Conservation (phyloP, 2,113 vertebrate genomes). For the Cygnus buccinator region DNA sequence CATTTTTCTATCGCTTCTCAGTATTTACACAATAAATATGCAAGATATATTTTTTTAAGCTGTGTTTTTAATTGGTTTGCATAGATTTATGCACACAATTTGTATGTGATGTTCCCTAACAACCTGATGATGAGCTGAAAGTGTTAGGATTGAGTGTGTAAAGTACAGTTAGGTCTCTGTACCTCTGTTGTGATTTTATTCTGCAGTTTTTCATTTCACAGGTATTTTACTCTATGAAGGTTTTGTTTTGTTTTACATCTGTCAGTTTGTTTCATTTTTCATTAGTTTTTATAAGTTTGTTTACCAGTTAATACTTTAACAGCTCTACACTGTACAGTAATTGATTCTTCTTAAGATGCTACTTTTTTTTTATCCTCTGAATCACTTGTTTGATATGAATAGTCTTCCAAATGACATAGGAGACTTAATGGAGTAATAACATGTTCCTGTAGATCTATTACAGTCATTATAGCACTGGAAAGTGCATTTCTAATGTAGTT, state of each 20-base stretch:
- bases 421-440: slow-evolving; percentile 45
- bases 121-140: not conserved
- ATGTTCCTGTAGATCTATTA: not conserved
- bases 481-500: slow-evolving; percentile 4
- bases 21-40: not conserved
- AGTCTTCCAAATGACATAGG: slow-evolving; percentile 53
- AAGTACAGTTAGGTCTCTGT: not conserved
- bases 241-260: not conserved
- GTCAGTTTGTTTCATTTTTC: not conserved
- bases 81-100: not conserved
- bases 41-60: not conserved
- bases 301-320: slow-evolving; percentile 63
- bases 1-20: not conserved
- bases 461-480: not conserved
- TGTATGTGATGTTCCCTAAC: not conserved
- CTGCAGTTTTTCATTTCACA: not conserved
- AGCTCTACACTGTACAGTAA: slow-evolving; percentile 18
- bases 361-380: slow-evolving; percentile 11
- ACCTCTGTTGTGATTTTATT: not conserved
- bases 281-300: slow-evolving; percentile 39
- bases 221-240: not conserved
- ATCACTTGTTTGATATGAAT: slow-evolving; percentile 41
- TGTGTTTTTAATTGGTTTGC: not conserved
- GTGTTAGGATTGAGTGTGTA: not conserved
- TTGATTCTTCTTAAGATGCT: slow-evolving; percentile 26